Conservation (phyloP, 1,140 invertebrate genomes). For the Lasioglossum baleicum region DNA sequence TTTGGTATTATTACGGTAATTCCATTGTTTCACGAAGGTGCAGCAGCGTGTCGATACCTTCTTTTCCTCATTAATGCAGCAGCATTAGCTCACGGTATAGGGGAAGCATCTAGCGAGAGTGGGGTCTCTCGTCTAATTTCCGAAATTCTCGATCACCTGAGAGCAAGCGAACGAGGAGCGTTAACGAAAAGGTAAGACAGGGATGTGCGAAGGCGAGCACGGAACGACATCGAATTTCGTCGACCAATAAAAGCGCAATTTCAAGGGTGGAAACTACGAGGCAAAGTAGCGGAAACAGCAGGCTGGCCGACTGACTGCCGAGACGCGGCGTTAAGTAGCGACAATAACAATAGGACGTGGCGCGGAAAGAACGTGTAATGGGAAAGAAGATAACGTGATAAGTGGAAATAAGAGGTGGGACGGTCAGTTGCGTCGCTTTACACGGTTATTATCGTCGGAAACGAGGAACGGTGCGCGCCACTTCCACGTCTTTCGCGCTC, state of each 20-base stretch:
- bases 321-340: constrained; percentile 43
- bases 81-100: too few relatives aligned
- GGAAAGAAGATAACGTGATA: constrained; percentile 47
- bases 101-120: too few relatives aligned
- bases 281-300: constrained; percentile 31
- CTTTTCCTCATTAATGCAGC: too few relatives aligned
- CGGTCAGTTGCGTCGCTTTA: constrained; percentile 31
- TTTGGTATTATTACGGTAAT: too few relatives aligned
- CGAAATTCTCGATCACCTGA: neutral
- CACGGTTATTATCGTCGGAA: constrained; percentile 44
- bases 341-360: constrained; percentile 45
- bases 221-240: constrained; percentile 29
- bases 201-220: constrained; percentile 4
- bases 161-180: neutral
- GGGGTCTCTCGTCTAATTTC: neutral
- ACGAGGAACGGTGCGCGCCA: constrained; percentile 4
- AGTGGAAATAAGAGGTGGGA: constrained; percentile 38
- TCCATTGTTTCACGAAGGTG: too few relatives aligned
- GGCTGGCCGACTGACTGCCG: constrained; percentile 12
- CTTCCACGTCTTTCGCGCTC: neutral
- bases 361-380: constrained; percentile 44
- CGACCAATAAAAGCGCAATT: constrained; percentile 36
- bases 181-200: constrained; percentile 15
- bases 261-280: constrained; percentile 18
- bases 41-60: too few relatives aligned